Percentiles rank a stretch among this genome's conserved stretches.
Conservation (phyloP, 1,140 invertebrate species). For the Drosophila arizonae region DNA sequence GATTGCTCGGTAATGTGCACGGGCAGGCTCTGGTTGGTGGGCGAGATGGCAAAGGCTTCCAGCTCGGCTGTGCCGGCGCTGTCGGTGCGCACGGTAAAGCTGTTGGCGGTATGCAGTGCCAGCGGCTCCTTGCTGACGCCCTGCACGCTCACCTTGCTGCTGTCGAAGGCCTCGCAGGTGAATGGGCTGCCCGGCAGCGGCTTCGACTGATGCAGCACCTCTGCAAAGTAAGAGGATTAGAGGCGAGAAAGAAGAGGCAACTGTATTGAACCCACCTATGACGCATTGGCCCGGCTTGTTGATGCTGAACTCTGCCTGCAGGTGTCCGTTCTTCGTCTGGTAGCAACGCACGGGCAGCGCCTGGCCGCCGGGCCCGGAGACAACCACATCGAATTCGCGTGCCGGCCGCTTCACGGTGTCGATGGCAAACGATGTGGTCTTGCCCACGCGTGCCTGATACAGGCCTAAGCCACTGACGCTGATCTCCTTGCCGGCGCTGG, state of each 20-base stretch:
- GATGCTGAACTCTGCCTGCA: slow-evolving; percentile 96
- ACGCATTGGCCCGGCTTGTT: slow-evolving; percentile 88
- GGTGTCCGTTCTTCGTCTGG: slow-evolving; percentile 96
- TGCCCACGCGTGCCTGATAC: slow-evolving; percentile 91
- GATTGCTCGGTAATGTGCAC: slow-evolving; percentile 90
- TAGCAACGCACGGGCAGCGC: slow-evolving; percentile 97
- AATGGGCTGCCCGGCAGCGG: slow-evolving; percentile 97
- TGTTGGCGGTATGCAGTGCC: slow-evolving; percentile 92
- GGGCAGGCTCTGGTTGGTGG: slow-evolving; percentile 93
- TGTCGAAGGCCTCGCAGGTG: slow-evolving; percentile 96
- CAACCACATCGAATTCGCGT: slow-evolving; percentile 95
- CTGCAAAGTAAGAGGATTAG: slow-evolving; percentile 66
- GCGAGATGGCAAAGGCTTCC: slow-evolving; percentile 94
- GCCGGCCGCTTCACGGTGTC: slow-evolving; percentile 93
- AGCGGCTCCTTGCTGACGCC: slow-evolving; percentile 90
- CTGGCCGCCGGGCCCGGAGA: slow-evolving; percentile 93
- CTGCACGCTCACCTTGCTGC: slow-evolving; percentile 89
- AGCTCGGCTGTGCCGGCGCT: slow-evolving; percentile 95
- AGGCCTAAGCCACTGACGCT: slow-evolving; percentile 87
- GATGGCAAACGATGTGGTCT: slow-evolving; percentile 93
- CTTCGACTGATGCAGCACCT: slow-evolving; percentile 96
- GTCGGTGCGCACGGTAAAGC: slow-evolving; percentile 93
- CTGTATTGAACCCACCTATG: slow-evolving; percentile 84
- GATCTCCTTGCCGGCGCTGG: slow-evolving; percentile 87
- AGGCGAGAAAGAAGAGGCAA: background rate